Base-by-base conservation (phyloP, 2,888 invertebrate genomes). In the Heliconius sara region DNA sequence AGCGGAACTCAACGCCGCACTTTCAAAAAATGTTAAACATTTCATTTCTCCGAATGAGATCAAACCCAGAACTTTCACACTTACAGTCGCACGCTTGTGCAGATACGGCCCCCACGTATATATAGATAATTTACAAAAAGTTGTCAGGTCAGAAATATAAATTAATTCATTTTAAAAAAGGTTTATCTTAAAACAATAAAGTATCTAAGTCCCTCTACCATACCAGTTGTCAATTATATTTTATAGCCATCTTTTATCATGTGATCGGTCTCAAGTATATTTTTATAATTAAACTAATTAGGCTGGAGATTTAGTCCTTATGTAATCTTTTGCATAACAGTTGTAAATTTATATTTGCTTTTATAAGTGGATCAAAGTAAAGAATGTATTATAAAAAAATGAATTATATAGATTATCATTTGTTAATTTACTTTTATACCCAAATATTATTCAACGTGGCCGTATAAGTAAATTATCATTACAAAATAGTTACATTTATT, bases 281-380 rank as follows among this genome's bases (percentile, higher is more conserved):
- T 74, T 63, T 74, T 65, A 60, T 73, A 73, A 73, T 73, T 73
- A 73, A 73, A 57, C 72, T 73, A 73, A 73, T 73, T 73, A 73
- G 72, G 57, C 34, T 57, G 34, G n/a, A 68, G 39, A 68, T 68
- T 43, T 43, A 13, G 34, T 34, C 72, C 57, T 65, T 65, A 22
- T 73, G 57, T 73, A n/a, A 34, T 34, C 27, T 22, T 68, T 68
- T 68, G 68, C 68, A 43, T 13, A 65, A 68, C 39, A 43, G 5
- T 25, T 68, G 13, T 5, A 68, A 39, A 65, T 65, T 16, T 65
- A n/a, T 27, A 27, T 27, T 27, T 16, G 16, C 27, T 65, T 6
- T 65, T 65, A 7, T 16, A 65, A 27, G 27, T 65, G 6, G 6
- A 65, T 65, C 13, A 19, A 6, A 2, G 25, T 63, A 5, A 25